These are phyloP conservation scores for Tapera naevia DNA, from an alignment of 2,797 vertebrate genomes.

Conservation along the genomic window DNA sequence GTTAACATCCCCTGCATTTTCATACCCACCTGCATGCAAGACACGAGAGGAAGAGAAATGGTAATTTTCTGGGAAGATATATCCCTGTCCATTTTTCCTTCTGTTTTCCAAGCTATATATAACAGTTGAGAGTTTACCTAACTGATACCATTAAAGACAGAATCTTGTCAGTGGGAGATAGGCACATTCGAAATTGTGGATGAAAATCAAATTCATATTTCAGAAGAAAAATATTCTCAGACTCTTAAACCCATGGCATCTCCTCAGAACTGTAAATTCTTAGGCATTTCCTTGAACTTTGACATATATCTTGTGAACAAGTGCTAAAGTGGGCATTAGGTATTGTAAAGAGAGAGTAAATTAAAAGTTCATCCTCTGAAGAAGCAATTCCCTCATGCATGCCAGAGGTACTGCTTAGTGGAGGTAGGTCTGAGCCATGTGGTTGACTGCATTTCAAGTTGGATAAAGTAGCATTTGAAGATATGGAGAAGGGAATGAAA, in stretches of 20 bases:
- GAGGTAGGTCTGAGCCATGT: not conserved
- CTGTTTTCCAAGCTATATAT: not conserved
- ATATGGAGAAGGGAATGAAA: not conserved
- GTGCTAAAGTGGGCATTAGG: not conserved
- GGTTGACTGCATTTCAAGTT: not conserved
- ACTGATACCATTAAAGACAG: not conserved
- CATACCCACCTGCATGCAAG: not conserved
- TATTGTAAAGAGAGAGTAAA: not conserved
- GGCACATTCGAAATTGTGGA: not conserved
- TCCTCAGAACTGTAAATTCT: not conserved
- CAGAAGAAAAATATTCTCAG: not conserved
- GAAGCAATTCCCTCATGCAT: not conserved
- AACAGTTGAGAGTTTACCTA: not conserved
- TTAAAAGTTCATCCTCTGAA: not conserved
- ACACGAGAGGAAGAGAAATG: not conserved
- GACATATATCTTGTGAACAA: fast-evolving
- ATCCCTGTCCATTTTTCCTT: not conserved
- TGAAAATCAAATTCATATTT: not conserved
- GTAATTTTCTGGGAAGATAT: not conserved
- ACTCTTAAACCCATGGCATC: not conserved
- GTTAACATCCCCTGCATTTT: not conserved
- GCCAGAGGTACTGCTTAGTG: not conserved
- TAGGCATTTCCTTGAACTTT: not conserved
- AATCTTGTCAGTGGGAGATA: not conserved
- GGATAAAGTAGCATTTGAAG: not conserved